phyloP scores from a whole-genome alignment of 2,113 vertebrate genomes.

The Equus quagga region DNA sequence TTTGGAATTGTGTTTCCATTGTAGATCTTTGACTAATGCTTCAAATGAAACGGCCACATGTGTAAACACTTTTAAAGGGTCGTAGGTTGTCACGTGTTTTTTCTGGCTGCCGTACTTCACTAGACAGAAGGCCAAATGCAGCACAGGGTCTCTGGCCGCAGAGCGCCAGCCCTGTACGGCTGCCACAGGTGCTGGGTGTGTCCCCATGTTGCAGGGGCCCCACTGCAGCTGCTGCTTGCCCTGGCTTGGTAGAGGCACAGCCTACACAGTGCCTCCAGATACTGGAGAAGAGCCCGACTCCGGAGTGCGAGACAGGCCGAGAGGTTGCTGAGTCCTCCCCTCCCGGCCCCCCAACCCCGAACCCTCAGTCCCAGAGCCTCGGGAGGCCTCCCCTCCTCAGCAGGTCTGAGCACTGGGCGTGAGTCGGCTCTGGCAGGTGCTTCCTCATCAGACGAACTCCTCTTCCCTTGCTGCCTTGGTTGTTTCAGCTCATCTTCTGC shows the following conservation, averaged over 20 bases:
- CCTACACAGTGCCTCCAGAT: no score
- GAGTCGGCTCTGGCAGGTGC: fast-evolving
- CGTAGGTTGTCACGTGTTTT: background rate
- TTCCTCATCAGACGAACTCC: no score
- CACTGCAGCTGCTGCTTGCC: background rate
- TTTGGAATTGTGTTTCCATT: background rate
- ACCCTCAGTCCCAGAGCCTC: no score
- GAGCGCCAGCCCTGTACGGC: background rate
- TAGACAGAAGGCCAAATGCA: background rate
- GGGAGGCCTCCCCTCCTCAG: background rate
- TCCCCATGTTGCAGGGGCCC: background rate
- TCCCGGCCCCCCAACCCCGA: fast-evolving
- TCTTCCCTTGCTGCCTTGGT: background rate
- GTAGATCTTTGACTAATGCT: background rate
- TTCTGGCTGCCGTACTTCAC: background rate
- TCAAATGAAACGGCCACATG: background rate
- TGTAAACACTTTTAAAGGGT: background rate
- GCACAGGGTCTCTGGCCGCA: no score
- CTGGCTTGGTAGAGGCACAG: background rate
- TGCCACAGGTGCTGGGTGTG: background rate
- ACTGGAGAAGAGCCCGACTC: background rate
- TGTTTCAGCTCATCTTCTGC: background rate
- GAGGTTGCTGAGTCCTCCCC: fast-evolving
- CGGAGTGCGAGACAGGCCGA: no score
- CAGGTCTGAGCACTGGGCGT: background rate